These are phyloP conservation scores for Percopsis transmontana DNA, from an alignment of 2,113 vertebrate species.

Conservation along the genomic window DNA sequence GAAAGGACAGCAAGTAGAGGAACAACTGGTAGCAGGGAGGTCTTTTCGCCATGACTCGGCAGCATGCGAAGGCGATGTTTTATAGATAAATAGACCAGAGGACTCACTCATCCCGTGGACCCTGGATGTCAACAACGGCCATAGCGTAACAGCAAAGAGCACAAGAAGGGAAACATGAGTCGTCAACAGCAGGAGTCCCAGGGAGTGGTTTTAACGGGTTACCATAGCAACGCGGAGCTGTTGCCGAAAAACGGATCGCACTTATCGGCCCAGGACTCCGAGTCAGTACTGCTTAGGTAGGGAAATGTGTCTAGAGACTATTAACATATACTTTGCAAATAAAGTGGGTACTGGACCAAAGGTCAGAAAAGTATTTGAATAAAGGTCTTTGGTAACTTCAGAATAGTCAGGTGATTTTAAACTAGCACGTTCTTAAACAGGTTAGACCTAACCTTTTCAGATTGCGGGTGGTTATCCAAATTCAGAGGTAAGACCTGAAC, in stretches of 20 bases:
- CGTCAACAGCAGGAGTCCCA: conserved; percentile 64
- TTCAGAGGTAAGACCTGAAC: no score
- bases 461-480: no score
- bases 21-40: no score
- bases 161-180: conserved; percentile 66
- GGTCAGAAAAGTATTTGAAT: no score
- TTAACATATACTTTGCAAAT: no score
- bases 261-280: conserved; percentile 25
- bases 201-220: conserved; percentile 77
- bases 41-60: conserved; percentile 41
- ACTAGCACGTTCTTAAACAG: no score
- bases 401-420: no score
- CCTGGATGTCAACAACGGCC: conserved; percentile 24
- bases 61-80: not conserved
- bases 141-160: conserved; percentile 10
- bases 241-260: conserved; percentile 40
- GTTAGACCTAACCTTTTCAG: no score
- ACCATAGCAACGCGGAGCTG: conserved; percentile 72
- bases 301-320: not conserved
- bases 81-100: conserved; percentile 4
- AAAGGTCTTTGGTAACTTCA: no score
- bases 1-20: no score
- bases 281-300: conserved; percentile 51
- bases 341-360: no score
- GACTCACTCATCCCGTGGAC: not conserved